phyloP scores from a whole-genome alignment of 2,888 invertebrate species.

The Diarsia dahlii region DNA sequence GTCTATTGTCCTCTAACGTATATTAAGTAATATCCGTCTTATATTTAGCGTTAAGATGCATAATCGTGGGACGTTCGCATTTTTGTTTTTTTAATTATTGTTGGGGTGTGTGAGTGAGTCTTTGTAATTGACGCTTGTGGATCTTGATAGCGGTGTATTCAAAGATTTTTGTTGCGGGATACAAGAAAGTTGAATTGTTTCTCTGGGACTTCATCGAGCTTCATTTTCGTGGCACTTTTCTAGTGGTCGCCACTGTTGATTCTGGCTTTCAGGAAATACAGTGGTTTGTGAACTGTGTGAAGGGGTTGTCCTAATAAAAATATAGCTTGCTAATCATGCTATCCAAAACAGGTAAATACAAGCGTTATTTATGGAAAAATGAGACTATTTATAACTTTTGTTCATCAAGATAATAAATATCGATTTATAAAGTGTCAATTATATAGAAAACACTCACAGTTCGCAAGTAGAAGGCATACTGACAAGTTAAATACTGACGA shows the following conservation, averaged over 20 bases:
- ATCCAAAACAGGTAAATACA: not conserved
- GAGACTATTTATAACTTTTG: not conserved
- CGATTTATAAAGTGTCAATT: conserved; percentile 18
- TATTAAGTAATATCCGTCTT: conserved; percentile 88
- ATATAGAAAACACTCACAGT: conserved; percentile 15
- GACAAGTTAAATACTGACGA: conserved; percentile 30
- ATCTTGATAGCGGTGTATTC: not conserved
- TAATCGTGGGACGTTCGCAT: conserved; percentile 61
- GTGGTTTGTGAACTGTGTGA: not conserved
- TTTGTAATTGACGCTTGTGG: conserved; percentile 8
- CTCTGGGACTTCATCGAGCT: too few relatives aligned
- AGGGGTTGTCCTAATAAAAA: not conserved
- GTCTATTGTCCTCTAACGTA: conserved; percentile 85
- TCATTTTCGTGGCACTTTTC: too few relatives aligned
- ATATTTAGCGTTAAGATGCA: conserved; percentile 84
- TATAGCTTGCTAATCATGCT: not conserved
- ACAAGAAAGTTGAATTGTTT: too few relatives aligned
- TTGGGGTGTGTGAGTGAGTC: conserved; percentile 14
- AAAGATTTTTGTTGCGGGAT: not conserved
- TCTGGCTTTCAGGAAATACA: too few relatives aligned
- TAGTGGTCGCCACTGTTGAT: too few relatives aligned
- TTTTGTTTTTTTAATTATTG: conserved; percentile 41
- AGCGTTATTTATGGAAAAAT: not conserved
- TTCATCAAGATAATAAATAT: not conserved
- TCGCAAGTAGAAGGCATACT: conserved; percentile 16